Conservation (phyloP, 2,113 vertebrate species). For the Ardeotis arabs region DNA sequence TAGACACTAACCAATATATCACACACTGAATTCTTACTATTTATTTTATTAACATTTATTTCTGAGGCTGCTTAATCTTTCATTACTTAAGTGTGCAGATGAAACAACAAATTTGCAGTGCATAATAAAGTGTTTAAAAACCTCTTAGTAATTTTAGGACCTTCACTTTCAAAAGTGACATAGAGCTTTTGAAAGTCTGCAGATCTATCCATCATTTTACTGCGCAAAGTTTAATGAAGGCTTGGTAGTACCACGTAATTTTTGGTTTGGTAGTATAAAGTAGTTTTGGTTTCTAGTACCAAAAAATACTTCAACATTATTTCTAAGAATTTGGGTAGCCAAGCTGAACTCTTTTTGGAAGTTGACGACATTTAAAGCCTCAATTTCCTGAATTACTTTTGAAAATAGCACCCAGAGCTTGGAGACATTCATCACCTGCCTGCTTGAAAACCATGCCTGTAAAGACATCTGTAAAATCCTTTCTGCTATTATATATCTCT, state of each 20-base stretch:
- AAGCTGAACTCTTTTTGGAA: neutral
- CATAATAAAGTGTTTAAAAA: neutral
- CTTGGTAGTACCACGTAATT: neutral
- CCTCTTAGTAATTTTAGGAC: neutral
- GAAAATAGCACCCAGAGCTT: neutral
- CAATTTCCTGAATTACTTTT: neutral
- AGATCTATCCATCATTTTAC: neutral
- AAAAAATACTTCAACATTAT: neutral
- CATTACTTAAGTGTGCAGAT: conserved; percentile 19
- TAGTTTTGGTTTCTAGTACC: neutral
- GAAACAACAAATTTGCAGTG: conserved; percentile 48
- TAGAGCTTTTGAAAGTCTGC: neutral
- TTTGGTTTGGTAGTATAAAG: neutral
- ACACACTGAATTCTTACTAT: neutral
- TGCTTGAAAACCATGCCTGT: neutral
- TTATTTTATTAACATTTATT: conserved; percentile 47
- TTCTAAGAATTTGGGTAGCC: neutral
- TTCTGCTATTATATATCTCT: neutral
- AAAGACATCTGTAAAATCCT: neutral
- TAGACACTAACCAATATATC: neutral
- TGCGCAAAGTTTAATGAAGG: neutral
- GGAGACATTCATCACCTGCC: neutral
- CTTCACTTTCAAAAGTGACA: neutral
- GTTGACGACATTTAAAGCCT: neutral
- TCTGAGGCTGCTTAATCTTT: conserved; percentile 38